Evolutionary conservation across 1,140 invertebrate genomes (phyloP).

Genomic region (Drosophila burlai): DNA sequence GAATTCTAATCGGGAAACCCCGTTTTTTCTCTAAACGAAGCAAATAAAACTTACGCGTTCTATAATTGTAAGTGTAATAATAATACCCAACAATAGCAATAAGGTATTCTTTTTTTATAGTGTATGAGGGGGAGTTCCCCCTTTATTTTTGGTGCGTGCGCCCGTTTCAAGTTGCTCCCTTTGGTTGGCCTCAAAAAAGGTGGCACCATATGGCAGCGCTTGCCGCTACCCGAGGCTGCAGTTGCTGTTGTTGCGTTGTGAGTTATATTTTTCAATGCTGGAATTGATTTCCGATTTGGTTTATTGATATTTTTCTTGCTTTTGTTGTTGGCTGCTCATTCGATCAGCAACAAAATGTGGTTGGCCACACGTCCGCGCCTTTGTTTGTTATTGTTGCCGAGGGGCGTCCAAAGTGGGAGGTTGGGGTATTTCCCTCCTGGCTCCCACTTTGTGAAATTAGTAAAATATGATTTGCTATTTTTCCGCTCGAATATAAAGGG

Average conservation of each 20-base stretch:
- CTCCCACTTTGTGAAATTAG: conserved; percentile 56
- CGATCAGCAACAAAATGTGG: conserved; percentile 58
- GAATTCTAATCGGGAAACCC: neutral
- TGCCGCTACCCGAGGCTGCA: conserved; percentile 34
- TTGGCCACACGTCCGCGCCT: conserved; percentile 65
- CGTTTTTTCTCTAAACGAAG: neutral
- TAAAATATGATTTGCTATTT: conserved; percentile 69
- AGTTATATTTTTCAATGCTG: conserved; percentile 75
- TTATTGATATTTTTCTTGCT: conserved; percentile 34
- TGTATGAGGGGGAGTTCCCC: conserved; percentile 19
- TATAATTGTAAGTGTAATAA: neutral
- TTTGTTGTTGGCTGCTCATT: conserved; percentile 47
- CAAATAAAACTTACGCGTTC: neutral
- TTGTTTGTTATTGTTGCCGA: conserved; percentile 49
- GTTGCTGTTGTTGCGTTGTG: conserved; percentile 49
- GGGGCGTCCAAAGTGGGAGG: conserved; percentile 6
- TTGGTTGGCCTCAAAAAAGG: conserved; percentile 56
- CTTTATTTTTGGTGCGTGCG: conserved; percentile 31
- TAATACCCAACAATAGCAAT: neutral
- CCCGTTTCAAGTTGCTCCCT: conserved; percentile 46
- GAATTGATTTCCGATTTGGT: conserved; percentile 82
- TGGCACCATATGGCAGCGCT: conserved; percentile 77
- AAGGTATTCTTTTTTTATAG: neutral
- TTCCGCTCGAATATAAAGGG: conserved; percentile 17
- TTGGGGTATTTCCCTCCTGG: neutral